A percentile compares a stretch with the other conserved stretches of the same genome.
Conservation (phyloP, 2,797 vertebrate species). For the Phoebastria nigripes region DNA sequence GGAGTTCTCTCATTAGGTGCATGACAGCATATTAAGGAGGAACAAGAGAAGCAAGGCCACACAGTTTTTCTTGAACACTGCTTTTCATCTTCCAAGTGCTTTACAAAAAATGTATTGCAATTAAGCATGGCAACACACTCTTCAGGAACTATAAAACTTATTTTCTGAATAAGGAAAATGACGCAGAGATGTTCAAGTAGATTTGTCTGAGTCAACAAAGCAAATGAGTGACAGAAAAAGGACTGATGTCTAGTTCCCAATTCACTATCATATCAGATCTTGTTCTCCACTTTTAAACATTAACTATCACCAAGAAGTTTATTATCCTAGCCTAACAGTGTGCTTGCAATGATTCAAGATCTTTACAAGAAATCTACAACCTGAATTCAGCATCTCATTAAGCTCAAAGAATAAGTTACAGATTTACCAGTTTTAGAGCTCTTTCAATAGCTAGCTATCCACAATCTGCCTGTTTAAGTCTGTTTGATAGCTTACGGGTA, state of each 20-base stretch:
- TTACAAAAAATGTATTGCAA: neutral
- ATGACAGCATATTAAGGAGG: neutral
- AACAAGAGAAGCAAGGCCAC: neutral
- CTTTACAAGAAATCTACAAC: neutral
- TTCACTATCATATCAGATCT: neutral
- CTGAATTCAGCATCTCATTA: neutral
- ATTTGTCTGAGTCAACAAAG: neutral
- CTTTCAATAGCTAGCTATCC: neutral
- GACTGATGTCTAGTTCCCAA: neutral
- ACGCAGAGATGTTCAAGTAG: neutral
- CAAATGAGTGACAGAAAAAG: neutral
- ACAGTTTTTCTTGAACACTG: neutral
- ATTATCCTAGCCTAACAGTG: neutral
- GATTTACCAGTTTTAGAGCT: neutral
- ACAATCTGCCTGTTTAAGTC: neutral
- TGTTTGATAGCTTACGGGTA: neutral
- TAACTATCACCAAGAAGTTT: neutral
- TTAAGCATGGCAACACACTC: neutral
- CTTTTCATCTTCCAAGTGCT: neutral
- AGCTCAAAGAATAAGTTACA: neutral
- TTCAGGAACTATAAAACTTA: neutral
- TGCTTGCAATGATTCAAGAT: neutral
- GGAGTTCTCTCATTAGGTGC: neutral
- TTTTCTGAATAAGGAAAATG: neutral
- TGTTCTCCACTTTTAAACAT: neutral